Percentiles rank a stretch among this genome's conserved stretches.
These are phyloP conservation scores for Bugula neritina DNA, from an alignment of 2,888 invertebrate species.

Conservation along the genomic window DNA sequence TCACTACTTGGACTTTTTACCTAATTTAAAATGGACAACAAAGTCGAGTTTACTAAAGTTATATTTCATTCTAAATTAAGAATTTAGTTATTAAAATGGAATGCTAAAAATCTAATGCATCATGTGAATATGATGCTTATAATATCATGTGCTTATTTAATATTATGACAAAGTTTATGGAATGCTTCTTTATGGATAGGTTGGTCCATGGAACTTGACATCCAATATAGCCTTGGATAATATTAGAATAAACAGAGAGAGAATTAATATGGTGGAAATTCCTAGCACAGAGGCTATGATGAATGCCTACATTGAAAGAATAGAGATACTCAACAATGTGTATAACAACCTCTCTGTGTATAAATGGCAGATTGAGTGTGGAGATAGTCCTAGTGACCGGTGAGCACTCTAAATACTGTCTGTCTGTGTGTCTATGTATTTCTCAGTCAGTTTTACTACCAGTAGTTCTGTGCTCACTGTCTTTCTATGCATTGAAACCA, in stretches of 20 bases:
- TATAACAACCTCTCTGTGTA: conserved; percentile 16
- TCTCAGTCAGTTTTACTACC: too few relatives aligned
- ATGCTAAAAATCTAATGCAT: too few relatives aligned
- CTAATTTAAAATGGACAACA: neutral
- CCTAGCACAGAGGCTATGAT: conserved; percentile 1
- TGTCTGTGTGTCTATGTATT: too few relatives aligned
- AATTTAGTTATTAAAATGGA: too few relatives aligned
- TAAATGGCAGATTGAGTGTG: conserved; percentile 26
- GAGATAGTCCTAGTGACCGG: conserved; percentile 9
- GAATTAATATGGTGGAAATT: conserved; percentile 23
- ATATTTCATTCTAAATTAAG: too few relatives aligned
- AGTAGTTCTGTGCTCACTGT: too few relatives aligned
- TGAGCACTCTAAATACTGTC: neutral
- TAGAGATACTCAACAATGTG: conserved; percentile 11
- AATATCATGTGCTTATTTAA: too few relatives aligned
- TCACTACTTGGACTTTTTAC: neutral
- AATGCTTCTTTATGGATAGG: neutral
- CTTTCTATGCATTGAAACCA: too few relatives aligned
- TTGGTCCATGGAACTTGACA: conserved; percentile 27
- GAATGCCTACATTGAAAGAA: conserved; percentile 18
- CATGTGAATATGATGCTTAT: too few relatives aligned
- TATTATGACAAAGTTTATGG: too few relatives aligned
- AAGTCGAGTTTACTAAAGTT: too few relatives aligned
- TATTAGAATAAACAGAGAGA: conserved; percentile 13
- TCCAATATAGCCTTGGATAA: conserved; percentile 24